These are phyloP conservation scores for Petrophora chlorosata DNA, from an alignment of 2,888 invertebrate species.

Conservation along the genomic window DNA sequence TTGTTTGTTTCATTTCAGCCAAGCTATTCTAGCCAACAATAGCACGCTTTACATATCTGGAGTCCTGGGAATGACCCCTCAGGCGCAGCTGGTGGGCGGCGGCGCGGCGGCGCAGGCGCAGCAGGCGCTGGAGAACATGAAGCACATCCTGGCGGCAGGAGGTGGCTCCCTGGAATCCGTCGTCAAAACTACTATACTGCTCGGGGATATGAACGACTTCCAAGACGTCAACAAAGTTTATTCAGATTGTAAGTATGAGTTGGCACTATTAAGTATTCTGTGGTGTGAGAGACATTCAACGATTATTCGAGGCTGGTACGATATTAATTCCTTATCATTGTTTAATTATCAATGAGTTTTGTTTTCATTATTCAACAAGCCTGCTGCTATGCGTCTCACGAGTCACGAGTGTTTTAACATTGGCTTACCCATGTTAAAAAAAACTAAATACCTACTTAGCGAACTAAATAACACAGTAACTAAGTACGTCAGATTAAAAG, in stretches of 20 bases:
- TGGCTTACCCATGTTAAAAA: no score
- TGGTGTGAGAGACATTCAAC: no score
- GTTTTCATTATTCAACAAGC: no score
- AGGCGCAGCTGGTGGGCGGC: constrained; percentile 89
- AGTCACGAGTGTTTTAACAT: no score
- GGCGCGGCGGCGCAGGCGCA: constrained; percentile 89
- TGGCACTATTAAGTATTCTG: no score
- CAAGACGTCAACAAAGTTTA: constrained; percentile 92
- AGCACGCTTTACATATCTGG: constrained; percentile 95
- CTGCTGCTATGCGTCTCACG: no score
- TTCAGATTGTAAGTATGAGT: constrained; percentile 90
- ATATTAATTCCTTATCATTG: no score
- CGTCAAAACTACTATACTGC: constrained; percentile 92
- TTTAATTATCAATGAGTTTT: no score
- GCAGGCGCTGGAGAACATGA: constrained; percentile 91
- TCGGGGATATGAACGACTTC: constrained; percentile 92
- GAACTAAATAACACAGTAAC: no score
- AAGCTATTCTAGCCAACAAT: constrained; percentile 92
- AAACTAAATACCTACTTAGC: no score
- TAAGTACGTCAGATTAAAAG: no score
- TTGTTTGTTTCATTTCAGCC: constrained; percentile 81
- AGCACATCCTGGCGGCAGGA: constrained; percentile 89
- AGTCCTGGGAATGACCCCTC: constrained; percentile 90
- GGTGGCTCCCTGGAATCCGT: constrained; percentile 89
- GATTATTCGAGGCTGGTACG: no score